Base-by-base conservation (phyloP, 2,888 invertebrate species). In the Scaeva pyrastri region DNA sequence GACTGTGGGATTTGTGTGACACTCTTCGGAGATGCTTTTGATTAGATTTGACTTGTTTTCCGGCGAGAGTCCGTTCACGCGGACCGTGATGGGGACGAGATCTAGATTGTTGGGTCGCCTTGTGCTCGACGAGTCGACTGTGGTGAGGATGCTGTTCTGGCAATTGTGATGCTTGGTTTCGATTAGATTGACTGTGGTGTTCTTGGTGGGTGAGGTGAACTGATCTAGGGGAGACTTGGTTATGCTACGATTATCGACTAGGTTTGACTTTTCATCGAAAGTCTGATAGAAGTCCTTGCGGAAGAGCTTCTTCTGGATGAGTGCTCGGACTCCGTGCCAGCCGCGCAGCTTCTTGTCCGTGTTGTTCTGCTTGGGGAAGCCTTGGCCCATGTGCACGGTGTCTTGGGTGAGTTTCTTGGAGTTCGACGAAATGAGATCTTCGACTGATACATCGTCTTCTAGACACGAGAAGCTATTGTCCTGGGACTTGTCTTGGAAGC, bases 251-350 rank as follows among this genome's bases (percentile, higher is more conserved):
- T 89, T 90, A 45, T 91, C 90, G 68, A 92, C 91, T 80, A 93
- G 89, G 88, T 93, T 93, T 14, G 91, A 92, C 71, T 92, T 92
- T 75, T 93, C 93, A 70, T 92, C 92, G 45, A 88, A 89, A 76
- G 88, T 50, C 36, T 79, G 73, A 11, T 88, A 89, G 81, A 88
- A 88, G 14, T 91, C 90, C 71, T 90, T 91, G 39, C 92, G 91
- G 71, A 92, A 93, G n/a, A 93, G 90, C 66, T 92, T 92, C 88
- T 92, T 92, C 80, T 93, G 92, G 39, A 93, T 92, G 1, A 93
- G 80, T 2, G 92, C 92, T 14, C 93, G 90, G 3, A 93, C 92
- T 1, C 92, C 92, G 83, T 92, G 91, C 93, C 93, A 93, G 7
- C 92, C 92, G 6, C 91, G 89, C 1, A 92, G 89, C 81, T 92